Conservation (phyloP, 2,888 invertebrate species). For the Amphipoea lucens region DNA sequence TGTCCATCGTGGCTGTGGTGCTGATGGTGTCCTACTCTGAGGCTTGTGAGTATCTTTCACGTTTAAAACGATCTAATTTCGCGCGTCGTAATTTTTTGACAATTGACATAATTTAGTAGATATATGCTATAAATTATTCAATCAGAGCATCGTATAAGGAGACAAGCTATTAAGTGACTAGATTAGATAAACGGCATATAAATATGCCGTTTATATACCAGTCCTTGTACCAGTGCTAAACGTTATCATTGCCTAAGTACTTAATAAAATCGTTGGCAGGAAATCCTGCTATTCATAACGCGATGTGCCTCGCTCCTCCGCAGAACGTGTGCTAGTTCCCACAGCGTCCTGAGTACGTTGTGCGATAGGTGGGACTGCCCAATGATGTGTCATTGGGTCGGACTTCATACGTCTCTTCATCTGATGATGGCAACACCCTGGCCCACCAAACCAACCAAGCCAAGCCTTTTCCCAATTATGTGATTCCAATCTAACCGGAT, state of each 20-base stretch:
- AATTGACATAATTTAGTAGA: background rate
- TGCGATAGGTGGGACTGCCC: background rate
- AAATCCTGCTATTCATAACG: slow-evolving; percentile 4
- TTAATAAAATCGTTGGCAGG: slow-evolving; percentile 10
- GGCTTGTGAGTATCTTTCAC: slow-evolving; percentile 73
- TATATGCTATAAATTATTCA: slow-evolving; percentile 40
- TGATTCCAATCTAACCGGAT: no score
- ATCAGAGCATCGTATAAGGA: slow-evolving; percentile 39
- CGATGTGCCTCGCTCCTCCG: background rate
- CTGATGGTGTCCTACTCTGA: slow-evolving; percentile 75
- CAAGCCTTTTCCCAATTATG: no score
- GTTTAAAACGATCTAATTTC: no score
- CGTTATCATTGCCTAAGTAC: background rate
- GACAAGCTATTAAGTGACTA: background rate
- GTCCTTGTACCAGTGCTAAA: slow-evolving; percentile 1
- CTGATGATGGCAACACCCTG: no score
- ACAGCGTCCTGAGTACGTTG: background rate
- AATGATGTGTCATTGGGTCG: background rate
- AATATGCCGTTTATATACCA: background rate
- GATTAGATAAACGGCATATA: slow-evolving; percentile 31
- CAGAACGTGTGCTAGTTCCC: background rate
- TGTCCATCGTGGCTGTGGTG: slow-evolving; percentile 73
- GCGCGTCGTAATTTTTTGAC: background rate
- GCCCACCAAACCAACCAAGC: no score
- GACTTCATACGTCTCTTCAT: no score